Conservation (phyloP, 2,797 vertebrate genomes). For the Delichon dasypus region DNA sequence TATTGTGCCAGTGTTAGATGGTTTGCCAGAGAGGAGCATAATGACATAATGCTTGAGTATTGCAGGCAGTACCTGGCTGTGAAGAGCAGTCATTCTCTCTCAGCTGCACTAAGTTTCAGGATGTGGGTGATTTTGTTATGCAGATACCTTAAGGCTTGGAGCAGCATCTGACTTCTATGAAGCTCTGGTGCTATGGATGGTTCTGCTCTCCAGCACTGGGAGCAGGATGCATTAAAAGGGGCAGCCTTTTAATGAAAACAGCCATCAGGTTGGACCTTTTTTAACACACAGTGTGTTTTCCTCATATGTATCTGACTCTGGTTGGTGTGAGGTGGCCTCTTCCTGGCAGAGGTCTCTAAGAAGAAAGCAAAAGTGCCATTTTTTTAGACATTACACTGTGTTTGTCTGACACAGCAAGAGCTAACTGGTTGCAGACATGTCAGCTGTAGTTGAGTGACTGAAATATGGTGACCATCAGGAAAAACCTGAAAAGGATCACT, state of each 20-base stretch:
- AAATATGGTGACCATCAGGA: not conserved
- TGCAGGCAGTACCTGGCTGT: not conserved
- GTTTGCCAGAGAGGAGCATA: not conserved
- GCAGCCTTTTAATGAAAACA: not conserved
- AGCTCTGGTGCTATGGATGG: not conserved
- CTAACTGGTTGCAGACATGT: not conserved
- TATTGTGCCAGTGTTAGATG: not conserved
- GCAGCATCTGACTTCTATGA: not conserved
- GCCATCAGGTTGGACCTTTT: not conserved
- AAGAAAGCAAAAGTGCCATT: fast-evolving
- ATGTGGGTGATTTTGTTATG: not conserved
- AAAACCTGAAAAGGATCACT: not conserved
- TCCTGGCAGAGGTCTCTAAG: not conserved
- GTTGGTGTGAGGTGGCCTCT: not conserved
- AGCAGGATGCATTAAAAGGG: not conserved
- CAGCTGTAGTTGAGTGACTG: not conserved
- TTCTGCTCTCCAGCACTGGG: fast-evolving
- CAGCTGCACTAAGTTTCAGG: not conserved
- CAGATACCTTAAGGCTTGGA: not conserved
- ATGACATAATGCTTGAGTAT: not conserved
- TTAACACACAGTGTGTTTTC: not conserved
- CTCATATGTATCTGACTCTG: fast-evolving
- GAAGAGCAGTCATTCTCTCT: not conserved
- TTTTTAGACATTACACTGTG: not conserved
- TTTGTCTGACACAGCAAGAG: not conserved